Evolutionary conservation across 1,140 invertebrate genomes (phyloP), one percentile per base, ranked within the genome.

Genomic region (Lethrus apterus): DNA sequence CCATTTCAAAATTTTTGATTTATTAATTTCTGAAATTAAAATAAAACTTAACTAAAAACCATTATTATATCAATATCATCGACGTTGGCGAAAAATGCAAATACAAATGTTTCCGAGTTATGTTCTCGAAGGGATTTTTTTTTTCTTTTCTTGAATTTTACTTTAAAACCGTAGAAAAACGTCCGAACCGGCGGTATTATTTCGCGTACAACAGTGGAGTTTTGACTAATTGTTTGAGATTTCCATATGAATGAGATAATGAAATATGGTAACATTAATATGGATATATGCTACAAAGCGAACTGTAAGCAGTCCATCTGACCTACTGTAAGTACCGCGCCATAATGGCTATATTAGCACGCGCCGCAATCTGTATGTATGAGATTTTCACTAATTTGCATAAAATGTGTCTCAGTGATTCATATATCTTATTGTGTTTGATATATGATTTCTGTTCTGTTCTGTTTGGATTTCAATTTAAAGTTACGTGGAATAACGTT

Each of bases 201-300:
- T n/a, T n/a, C n/a, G n/a, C n/a, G 32, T 26, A 40, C 44, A 38
- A 24, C 33, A 43, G 50, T 52, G 62, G 55, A 64, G 64, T 65
- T 66, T 66, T 65, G 64, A 66, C 64, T 65, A 66, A 66, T 66
- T 64, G 64, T 59, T 65, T 56, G 55, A 60, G 63, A 66, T 66
- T 65, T 66, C 64, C 64, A 66, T 66, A 65, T 64, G 64, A 66
- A 66, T 66, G 63, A 66, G 64, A 65, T 66, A 65, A 66, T 66
- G 64, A 66, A 66, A 66, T 66, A 66, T 65, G 64, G 64, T 65
- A 60, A 63, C 64, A 66, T 66, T 66, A 65, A 65, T 66, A 66
- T 66, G 64, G 64, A 66, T 65, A 63, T 66, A 64, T 61, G 58
- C 56, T 56, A 54, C 52, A 62, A 63, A 61, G 59, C 59, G 61